Evolutionary conservation across 2,888 invertebrate genomes (phyloP).

Genomic region (Norana najaformis): DNA sequence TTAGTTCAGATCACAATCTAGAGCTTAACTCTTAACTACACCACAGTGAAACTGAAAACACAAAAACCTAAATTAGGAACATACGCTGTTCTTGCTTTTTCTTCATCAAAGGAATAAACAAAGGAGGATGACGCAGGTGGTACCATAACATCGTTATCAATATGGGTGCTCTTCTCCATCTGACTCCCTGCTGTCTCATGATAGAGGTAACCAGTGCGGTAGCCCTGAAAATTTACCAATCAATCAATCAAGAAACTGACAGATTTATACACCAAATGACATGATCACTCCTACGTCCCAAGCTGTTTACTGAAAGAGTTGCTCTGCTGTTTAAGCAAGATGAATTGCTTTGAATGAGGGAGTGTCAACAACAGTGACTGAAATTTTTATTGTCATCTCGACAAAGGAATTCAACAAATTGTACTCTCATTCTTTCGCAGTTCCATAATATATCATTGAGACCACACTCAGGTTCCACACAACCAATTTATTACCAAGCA

Average conservation of each 20-base stretch:
- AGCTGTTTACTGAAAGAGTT: too few relatives aligned
- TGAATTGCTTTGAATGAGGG: too few relatives aligned
- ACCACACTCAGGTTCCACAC: too few relatives aligned
- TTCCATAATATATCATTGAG: too few relatives aligned
- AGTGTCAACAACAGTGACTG: too few relatives aligned
- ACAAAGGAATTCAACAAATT: too few relatives aligned
- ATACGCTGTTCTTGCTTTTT: constrained; percentile 24
- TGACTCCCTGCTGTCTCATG: constrained; percentile 82
- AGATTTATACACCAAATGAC: neutral
- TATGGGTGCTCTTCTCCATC: constrained; percentile 67
- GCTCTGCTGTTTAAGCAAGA: too few relatives aligned
- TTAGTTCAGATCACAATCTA: neutral
- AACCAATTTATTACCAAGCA: too few relatives aligned
- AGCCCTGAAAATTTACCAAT: constrained; percentile 71
- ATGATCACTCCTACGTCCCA: neutral
- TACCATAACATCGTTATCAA: constrained; percentile 89
- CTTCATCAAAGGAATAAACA: constrained; percentile 53
- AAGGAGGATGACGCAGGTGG: constrained; percentile 94
- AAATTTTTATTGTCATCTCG: too few relatives aligned
- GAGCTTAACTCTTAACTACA: neutral
- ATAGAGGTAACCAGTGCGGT: constrained; percentile 95
- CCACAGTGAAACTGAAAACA: neutral
- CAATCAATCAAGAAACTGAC: neutral
- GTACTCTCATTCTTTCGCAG: too few relatives aligned
- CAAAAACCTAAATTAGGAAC: neutral